Base-by-base conservation (phyloP, 92 coral and sea anemone species). In the Epizoanthus scotinus region DNA sequence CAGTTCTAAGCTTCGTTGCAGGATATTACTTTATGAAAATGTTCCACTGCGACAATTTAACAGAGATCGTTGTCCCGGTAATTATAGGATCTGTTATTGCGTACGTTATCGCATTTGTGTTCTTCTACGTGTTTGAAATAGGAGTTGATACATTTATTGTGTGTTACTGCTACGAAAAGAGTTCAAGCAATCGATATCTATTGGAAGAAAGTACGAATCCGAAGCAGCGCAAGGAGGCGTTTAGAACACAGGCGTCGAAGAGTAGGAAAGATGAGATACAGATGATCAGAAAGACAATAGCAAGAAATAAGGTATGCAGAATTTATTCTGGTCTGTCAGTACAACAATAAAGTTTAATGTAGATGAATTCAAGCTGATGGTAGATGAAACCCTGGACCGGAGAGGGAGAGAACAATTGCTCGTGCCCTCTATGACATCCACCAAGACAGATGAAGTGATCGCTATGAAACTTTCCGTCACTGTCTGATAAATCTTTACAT, bases 81-180 rank as follows among this genome's bases (percentile, higher is more conserved):
- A 15, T 79, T 47, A 28, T 79, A 50, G 84, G 84, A n/a, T 65
- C 63, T 65, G 17, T 79, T 50, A 79, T 79, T 60, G 84, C 84
- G 8, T 79, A 79, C 75, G 28, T 79, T 50, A 79, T 79, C 52
- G 84, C 84, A 27, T 79, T 64, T 49, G 75, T 79, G 38, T 79
- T 79, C 73, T 79, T 79, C 74, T 79, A 79, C 34, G 84, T 79
- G 40, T 79, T 79, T 34, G 70, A 79, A 65, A 65, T 79, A 62
- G 84, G 84, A 60, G 84, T 79, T 14, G 70, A 79, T 29, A 79
- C 84, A 27, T 79, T 79, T 52, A 20, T 79, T 26, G 84, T 79
- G 60, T 79, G 84, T 65, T 79, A 79, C 60, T 79, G 84, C 22
- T 79, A 47, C 44, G 84, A 79, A 59, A 79, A 79, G 64, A 63